A percentile compares a stretch with the other conserved stretches of the same genome.
These are phyloP conservation scores for Ptilorrhoa leucosticta DNA, from an alignment of 2,113 vertebrate species.

Conservation along the genomic window DNA sequence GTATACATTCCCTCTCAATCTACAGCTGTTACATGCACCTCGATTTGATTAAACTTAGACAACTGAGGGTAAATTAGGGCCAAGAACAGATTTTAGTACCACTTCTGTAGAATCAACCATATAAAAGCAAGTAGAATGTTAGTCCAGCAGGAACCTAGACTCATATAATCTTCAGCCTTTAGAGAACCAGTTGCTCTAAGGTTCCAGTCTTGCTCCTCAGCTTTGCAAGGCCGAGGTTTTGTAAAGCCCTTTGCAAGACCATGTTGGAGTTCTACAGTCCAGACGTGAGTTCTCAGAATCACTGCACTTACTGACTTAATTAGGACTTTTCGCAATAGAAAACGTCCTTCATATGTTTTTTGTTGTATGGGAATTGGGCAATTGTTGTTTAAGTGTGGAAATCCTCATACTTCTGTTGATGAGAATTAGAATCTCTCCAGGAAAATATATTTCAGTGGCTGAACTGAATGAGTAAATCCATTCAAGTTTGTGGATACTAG, in stretches of 20 bases:
- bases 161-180: not conserved
- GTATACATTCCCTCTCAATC: not conserved
- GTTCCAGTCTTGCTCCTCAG: not conserved
- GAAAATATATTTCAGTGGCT: not conserved
- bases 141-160: not conserved
- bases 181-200: not conserved
- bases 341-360: not conserved
- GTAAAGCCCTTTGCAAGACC: not conserved
- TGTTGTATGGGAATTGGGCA: not conserved
- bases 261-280: not conserved
- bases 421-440: not conserved
- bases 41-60: not conserved
- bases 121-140: not conserved
- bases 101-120: not conserved
- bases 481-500: not conserved
- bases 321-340: not conserved
- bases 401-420: not conserved
- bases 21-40: not conserved
- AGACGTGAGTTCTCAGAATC: not conserved
- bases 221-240: not conserved
- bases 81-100: not conserved
- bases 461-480: not conserved
- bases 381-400: not conserved
- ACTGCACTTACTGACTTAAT: not conserved
- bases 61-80: not conserved